Evolutionary conservation across 2,888 invertebrate species (phyloP).

Genomic region (Limnephilus rhombicus): DNA sequence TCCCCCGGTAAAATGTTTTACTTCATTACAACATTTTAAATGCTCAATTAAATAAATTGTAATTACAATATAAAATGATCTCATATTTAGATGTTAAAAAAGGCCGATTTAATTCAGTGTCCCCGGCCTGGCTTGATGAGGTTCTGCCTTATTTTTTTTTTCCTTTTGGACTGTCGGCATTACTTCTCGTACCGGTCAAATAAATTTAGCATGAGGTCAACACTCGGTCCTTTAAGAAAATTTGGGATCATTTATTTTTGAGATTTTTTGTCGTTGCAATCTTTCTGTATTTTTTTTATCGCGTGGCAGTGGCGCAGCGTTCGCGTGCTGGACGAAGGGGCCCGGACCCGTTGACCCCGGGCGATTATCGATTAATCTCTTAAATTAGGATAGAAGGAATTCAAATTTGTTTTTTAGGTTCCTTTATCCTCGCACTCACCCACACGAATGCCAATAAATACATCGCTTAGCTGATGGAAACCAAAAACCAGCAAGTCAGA

Average conservation of each 20-base stretch:
- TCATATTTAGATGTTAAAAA: too few species aligned
- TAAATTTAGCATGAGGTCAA: background rate
- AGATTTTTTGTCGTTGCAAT: background rate
- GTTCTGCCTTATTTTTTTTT: too few species aligned
- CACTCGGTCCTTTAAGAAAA: background rate
- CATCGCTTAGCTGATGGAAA: background rate
- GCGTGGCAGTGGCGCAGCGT: background rate
- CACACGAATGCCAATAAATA: background rate
- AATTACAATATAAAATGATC: too few species aligned
- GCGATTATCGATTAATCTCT: background rate
- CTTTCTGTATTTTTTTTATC: background rate
- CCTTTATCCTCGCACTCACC: background rate
- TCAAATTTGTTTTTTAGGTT: background rate
- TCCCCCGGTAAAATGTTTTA: too few species aligned
- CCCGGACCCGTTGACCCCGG: background rate
- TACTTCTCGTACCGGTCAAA: background rate
- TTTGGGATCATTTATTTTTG: background rate
- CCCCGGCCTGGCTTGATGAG: too few species aligned
- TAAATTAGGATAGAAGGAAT: background rate
- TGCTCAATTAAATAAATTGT: too few species aligned
- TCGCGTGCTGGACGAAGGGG: background rate
- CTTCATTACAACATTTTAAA: too few species aligned
- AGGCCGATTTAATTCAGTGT: too few species aligned
- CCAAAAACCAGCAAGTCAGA: background rate
- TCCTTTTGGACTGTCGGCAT: background rate